phyloP scores from a whole-genome alignment of 2,888 invertebrate species.

The Dromius quadrimaculatus region DNA sequence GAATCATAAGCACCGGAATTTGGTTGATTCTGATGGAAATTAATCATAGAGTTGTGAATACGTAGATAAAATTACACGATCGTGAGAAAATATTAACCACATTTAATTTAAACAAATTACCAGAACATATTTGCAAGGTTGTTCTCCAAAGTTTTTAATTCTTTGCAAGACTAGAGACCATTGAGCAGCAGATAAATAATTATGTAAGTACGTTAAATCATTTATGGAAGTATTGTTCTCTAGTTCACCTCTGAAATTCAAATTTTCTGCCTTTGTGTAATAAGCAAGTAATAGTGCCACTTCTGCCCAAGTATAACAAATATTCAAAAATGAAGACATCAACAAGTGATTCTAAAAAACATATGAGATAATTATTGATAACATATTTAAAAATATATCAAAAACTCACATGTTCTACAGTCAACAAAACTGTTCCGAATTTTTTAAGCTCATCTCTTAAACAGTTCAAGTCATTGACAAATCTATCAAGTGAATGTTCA shows the following conservation, averaged over 20 bases:
- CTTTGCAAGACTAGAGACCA: constrained; percentile 64
- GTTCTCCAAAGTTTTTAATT: constrained; percentile 65
- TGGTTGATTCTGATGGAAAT: too few relatives aligned
- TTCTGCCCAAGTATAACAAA: constrained; percentile 64
- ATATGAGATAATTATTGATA: constrained; percentile 32
- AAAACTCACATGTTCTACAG: constrained; percentile 63
- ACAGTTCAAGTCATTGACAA: constrained; percentile 60
- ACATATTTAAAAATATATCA: constrained; percentile 9
- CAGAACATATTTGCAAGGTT: constrained; percentile 61
- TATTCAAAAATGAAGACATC: constrained; percentile 62
- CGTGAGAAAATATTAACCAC: too few relatives aligned
- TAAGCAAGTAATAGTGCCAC: constrained; percentile 60
- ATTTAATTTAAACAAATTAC: too few relatives aligned
- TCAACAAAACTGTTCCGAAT: constrained; percentile 61
- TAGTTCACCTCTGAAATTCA: constrained; percentile 55
- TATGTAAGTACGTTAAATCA: constrained; percentile 63
- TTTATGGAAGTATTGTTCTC: constrained; percentile 60
- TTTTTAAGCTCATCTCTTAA: constrained; percentile 59
- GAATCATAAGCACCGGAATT: too few relatives aligned
- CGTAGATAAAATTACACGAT: too few relatives aligned
- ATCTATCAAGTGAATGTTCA: constrained; percentile 60
- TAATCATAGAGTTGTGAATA: too few relatives aligned
- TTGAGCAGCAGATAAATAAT: constrained; percentile 62
- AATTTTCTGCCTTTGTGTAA: constrained; percentile 57
- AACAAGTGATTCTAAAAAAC: constrained; percentile 63